Conservation (phyloP, 2,797 vertebrate genomes). For the Sylvilagus floridanus region DNA sequence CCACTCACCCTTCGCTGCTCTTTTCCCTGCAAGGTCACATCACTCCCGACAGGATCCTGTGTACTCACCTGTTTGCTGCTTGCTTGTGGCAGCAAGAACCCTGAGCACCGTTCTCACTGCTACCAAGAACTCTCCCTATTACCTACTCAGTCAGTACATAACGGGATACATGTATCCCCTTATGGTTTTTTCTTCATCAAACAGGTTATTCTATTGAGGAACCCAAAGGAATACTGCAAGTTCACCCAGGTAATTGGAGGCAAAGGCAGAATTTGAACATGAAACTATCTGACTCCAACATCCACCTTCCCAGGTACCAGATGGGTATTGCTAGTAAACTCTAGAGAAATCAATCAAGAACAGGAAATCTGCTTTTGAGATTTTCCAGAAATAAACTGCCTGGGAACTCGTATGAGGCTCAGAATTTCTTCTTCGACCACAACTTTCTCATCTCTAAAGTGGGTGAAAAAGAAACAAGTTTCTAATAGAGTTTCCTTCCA, state of each 20-base stretch:
- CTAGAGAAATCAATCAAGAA: constrained; percentile 29
- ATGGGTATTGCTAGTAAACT: neutral
- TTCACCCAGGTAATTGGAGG: neutral
- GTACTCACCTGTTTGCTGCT: neutral
- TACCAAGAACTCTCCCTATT: neutral
- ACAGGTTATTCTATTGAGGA: neutral
- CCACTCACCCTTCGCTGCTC: neutral
- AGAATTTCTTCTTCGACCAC: constrained; percentile 30
- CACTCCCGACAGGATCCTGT: neutral
- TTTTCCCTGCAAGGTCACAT: neutral
- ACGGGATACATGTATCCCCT: neutral
- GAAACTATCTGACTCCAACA: neutral
- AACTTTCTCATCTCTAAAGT: neutral
- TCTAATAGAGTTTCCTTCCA: neutral
- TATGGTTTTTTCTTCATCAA: neutral
- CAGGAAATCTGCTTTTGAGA: neutral
- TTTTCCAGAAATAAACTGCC: constrained; percentile 21
- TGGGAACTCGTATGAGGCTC: neutral
- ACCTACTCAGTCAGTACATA: neutral
- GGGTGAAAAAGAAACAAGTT: neutral
- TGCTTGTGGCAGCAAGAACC: neutral
- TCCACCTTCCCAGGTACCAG: neutral
- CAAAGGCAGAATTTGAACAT: neutral
- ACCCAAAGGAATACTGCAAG: neutral
- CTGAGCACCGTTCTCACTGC: neutral